These are phyloP conservation scores for Epinotia demarniana DNA, from an alignment of 2,888 invertebrate genomes.

Conservation along the genomic window DNA sequence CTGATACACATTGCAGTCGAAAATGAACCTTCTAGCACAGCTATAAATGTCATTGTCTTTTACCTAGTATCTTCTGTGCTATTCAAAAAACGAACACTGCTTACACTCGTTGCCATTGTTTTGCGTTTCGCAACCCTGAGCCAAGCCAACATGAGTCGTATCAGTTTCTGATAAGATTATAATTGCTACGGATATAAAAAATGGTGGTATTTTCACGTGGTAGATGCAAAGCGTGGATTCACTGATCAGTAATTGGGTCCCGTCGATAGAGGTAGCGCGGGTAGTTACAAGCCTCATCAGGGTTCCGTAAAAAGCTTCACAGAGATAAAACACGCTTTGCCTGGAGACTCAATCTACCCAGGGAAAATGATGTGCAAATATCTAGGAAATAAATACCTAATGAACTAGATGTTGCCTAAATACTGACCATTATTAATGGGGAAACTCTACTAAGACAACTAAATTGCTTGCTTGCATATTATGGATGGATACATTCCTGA, in stretches of 20 bases:
- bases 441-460: background rate
- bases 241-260: slow-evolving; percentile 23
- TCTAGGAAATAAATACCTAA: background rate
- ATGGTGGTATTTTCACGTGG: background rate
- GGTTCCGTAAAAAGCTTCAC: slow-evolving; percentile 21
- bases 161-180: background rate
- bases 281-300: slow-evolving; percentile 35
- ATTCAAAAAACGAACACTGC: slow-evolving; percentile 8
- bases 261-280: slow-evolving; percentile 5
- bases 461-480: too few species aligned
- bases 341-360: background rate
- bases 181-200: background rate
- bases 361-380: background rate
- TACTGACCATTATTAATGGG: background rate
- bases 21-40: background rate
- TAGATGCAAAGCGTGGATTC: slow-evolving; percentile 20
- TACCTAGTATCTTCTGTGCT: background rate
- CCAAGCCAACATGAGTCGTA: background rate
- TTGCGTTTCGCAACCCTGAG: background rate
- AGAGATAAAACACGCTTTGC: slow-evolving; percentile 20
- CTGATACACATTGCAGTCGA: background rate
- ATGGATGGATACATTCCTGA: too few species aligned
- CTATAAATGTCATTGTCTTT: background rate
- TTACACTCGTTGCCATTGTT: background rate
- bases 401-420: background rate